Evolutionary conservation across 92 coral and sea anemone species (phyloP).

Genomic region (Phenganax subtilis): DNA sequence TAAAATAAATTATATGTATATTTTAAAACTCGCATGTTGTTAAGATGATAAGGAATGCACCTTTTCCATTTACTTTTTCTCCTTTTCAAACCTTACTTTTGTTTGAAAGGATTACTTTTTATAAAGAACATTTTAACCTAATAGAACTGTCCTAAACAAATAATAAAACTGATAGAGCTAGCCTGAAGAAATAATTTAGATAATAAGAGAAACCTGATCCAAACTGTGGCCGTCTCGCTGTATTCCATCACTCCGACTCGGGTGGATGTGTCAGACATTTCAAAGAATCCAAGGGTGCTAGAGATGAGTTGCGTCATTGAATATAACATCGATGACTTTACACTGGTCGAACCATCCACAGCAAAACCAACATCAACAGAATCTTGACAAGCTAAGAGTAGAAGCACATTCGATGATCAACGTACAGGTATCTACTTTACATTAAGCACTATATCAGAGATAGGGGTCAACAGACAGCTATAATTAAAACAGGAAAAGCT

Average conservation of each 20-base stretch:
- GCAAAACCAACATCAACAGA: slow-evolving; percentile 90
- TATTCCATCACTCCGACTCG: slow-evolving; percentile 69
- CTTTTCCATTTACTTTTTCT: too few relatives aligned
- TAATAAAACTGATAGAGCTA: neutral
- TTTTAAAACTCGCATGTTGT: too few relatives aligned
- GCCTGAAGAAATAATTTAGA: neutral
- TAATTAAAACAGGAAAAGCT: too few relatives aligned
- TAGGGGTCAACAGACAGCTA: too few relatives aligned
- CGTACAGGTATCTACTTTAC: neutral
- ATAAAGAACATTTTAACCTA: too few relatives aligned
- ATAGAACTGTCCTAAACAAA: too few relatives aligned
- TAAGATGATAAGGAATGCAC: too few relatives aligned
- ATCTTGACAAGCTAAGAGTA: slow-evolving; percentile 66
- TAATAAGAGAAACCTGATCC: neutral
- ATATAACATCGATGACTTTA: slow-evolving; percentile 41
- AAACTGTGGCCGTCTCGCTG: slow-evolving; percentile 45
- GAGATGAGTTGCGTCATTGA: slow-evolving; percentile 53
- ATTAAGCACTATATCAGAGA: too few relatives aligned
- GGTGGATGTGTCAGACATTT: slow-evolving; percentile 53
- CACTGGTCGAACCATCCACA: slow-evolving; percentile 59
- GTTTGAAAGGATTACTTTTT: too few relatives aligned
- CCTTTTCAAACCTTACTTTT: too few relatives aligned
- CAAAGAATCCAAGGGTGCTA: slow-evolving; percentile 58
- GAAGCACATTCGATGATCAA: neutral
- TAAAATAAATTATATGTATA: too few relatives aligned